Conservation (phyloP, 37 sponge, comb jelly and placozoan species). For the Agelas oroides region DNA sequence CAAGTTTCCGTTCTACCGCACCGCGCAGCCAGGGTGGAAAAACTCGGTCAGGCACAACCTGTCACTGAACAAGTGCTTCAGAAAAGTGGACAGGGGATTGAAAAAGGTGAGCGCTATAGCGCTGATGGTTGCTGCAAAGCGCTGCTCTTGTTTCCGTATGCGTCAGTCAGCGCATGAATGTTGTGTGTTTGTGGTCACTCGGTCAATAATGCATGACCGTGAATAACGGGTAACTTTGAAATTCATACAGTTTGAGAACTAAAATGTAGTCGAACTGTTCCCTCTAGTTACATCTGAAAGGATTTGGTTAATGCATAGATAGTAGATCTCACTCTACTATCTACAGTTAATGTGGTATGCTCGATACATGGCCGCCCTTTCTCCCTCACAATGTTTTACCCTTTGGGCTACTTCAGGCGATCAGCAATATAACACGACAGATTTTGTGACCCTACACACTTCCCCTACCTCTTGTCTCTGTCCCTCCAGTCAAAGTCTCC, state of each 20-base stretch:
- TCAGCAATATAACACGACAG: too few relatives aligned
- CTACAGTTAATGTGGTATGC: too few relatives aligned
- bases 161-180: constrained; percentile 14
- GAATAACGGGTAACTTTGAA: constrained; percentile 1
- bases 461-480: background rate
- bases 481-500: constrained; percentile 23
- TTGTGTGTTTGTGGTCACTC: constrained; percentile 26
- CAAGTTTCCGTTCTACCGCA: constrained; percentile 81
- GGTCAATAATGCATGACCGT: constrained; percentile 34
- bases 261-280: too few relatives aligned
- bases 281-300: too few relatives aligned
- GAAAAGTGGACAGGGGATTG: constrained; percentile 42
- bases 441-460: too few relatives aligned
- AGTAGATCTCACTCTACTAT: too few relatives aligned
- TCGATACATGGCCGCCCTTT: too few relatives aligned
- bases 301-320: too few relatives aligned
- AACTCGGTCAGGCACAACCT: constrained; percentile 94
- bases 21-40: constrained; percentile 86
- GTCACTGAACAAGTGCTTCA: constrained; percentile 94
- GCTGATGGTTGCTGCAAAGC: background rate
- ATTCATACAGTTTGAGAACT: too few relatives aligned
- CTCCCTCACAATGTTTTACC: too few relatives aligned
- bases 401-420: too few relatives aligned
- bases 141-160: background rate
- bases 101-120: background rate